Evolutionary conservation across 2,888 invertebrate genomes (phyloP).

Genomic region (Heteromurus nitidus): DNA sequence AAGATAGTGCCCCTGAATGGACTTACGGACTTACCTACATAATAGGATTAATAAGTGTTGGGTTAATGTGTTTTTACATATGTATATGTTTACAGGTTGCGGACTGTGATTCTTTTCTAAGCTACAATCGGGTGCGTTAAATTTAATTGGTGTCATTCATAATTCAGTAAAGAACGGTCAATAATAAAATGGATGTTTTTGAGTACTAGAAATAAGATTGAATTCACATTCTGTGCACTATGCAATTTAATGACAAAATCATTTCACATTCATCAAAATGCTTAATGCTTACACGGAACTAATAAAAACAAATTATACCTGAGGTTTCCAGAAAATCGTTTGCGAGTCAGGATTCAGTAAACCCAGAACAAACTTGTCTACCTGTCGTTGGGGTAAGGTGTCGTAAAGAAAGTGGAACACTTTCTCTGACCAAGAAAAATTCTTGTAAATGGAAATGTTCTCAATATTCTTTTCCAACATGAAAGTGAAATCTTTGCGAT

Average conservation of each 20-base stretch:
- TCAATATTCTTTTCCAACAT: constrained; percentile 62
- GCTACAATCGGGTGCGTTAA: not conserved
- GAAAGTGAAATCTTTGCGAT: constrained; percentile 37
- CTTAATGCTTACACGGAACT: not conserved
- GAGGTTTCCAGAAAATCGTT: constrained; percentile 6
- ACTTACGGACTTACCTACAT: too few species aligned
- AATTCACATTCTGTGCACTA: not conserved
- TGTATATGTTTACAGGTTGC: constrained; percentile 15
- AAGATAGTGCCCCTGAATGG: too few species aligned
- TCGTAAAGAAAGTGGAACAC: constrained; percentile 29
- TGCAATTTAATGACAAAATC: not conserved
- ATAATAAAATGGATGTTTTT: not conserved
- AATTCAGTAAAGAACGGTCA: not conserved
- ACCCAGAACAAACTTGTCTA: constrained; percentile 7
- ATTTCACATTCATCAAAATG: not conserved
- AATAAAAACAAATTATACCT: not conserved
- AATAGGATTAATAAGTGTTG: too few species aligned
- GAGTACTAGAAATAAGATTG: not conserved
- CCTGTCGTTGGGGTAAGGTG: constrained; percentile 16
- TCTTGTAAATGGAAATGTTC: constrained; percentile 24
- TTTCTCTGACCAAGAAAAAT: constrained; percentile 7
- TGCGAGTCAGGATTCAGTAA: constrained; percentile 17
- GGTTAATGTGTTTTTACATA: too few species aligned
- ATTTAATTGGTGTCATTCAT: not conserved
- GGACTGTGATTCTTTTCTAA: constrained; percentile 12